Percentiles rank a stretch among this genome's conserved stretches.
Conservation (phyloP, 1,140 invertebrate species). For the Hylyphantes graminicola region DNA sequence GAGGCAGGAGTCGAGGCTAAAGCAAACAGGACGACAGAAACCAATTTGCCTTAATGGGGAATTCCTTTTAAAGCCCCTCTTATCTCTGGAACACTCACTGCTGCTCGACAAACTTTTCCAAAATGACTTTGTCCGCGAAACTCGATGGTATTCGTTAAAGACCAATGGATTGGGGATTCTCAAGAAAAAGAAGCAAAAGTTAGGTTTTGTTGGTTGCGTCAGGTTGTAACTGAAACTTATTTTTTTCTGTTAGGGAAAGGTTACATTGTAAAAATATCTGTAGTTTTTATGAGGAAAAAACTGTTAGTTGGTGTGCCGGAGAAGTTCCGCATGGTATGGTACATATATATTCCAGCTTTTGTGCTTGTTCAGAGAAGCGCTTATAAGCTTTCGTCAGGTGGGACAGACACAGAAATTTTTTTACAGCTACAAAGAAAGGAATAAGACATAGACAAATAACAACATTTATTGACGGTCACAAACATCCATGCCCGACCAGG, state of each 20-base stretch:
- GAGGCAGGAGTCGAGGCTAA: not conserved
- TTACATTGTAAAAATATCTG: not conserved
- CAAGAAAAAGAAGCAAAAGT: slow-evolving; percentile 4
- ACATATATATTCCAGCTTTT: too few species aligned
- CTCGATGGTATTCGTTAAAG: slow-evolving; percentile 38
- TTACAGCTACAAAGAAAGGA: too few species aligned
- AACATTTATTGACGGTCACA: too few species aligned
- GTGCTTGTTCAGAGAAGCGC: too few species aligned
- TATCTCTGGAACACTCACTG: slow-evolving; percentile 5
- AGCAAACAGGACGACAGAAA: slow-evolving; percentile 47
- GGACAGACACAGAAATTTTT: too few species aligned
- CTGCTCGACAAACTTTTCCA: slow-evolving; percentile 34
- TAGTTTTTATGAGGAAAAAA: too few species aligned
- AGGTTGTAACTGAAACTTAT: not conserved
- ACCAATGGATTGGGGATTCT: slow-evolving; percentile 20
- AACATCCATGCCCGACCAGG: too few species aligned
- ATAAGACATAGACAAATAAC: too few species aligned
- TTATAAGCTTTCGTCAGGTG: too few species aligned
- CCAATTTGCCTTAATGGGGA: slow-evolving; percentile 50
- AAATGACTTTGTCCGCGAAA: slow-evolving; percentile 34
- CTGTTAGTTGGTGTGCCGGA: too few species aligned
- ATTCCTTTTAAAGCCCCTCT: slow-evolving; percentile 51
- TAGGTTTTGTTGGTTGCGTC: not conserved
- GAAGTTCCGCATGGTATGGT: too few species aligned
- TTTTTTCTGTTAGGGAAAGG: slow-evolving; percentile 22